Base-by-base conservation (phyloP, 2,797 vertebrate species). In the Acropternis orthonyx region DNA sequence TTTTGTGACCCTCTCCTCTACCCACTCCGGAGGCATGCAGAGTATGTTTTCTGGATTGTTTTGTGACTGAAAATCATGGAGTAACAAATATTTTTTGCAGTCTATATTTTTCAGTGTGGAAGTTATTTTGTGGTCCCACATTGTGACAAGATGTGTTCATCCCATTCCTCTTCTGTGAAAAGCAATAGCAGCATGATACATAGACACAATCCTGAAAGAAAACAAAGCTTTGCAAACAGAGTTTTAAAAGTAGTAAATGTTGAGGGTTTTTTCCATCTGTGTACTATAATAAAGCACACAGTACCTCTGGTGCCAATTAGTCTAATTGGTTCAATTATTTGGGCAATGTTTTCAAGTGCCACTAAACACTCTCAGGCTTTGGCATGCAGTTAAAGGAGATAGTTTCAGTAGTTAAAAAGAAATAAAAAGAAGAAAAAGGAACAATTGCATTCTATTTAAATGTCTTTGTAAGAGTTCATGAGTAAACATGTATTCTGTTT, bases 251-350 rank as follows among this genome's bases (percentile, higher is more conserved):
- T 63, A 41, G 67, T 43, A 56, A 79, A 62, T 1, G 1, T 36
- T 73, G n/a, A 73, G 37, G 12, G 3, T 20, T 85, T 80, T 92
- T 89, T 43, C 84, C 59, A n/a, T 90, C 83, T 84, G 55, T 66
- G 36, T 72, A 51, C 54, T 79, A 75, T 69, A 59, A 74, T 56
- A 85, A 88, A 89, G 27, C 48, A 71, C 55, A 56, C 52, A 85
- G 49, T 87, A 79, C 41, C 83, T 85, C 90, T 94, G 93, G 86
- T 96, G 77, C 88, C 89, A 97, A 95, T 96, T 97, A 95, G 82
- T 91, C 51, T 92, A 93, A 92, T 88, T 93, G 71, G 71, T 93
- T 88, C 5, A 7, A 67, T 95, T 92, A 89, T 91, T 92, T 80
- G 92, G 86, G 54, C 77, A 94, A 62, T 67, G 71, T 96, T 95